phyloP scores from a whole-genome alignment of 2,113 vertebrate genomes.

The Ictidomys tridecemlineatus region DNA sequence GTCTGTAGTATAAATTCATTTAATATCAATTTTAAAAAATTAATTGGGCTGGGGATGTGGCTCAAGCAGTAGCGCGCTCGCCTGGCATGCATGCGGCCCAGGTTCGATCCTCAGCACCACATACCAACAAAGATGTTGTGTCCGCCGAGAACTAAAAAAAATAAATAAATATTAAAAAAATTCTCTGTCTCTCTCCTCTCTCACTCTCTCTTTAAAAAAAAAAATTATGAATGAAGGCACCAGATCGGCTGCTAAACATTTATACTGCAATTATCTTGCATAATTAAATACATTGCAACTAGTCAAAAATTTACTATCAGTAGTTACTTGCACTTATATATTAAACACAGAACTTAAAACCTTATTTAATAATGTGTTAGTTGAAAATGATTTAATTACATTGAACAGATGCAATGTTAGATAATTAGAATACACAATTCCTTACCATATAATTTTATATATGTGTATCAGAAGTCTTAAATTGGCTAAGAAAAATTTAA shows the following conservation, averaged over 20 bases:
- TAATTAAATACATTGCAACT: conserved; percentile 36
- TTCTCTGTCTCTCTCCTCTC: too few relatives aligned
- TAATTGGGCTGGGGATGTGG: too few relatives aligned
- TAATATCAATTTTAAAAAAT: conserved; percentile 63
- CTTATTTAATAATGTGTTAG: neutral
- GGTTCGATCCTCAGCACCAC: too few relatives aligned
- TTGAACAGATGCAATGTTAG: neutral
- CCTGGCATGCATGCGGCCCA: too few relatives aligned
- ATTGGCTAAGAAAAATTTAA: neutral
- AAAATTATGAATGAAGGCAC: conserved; percentile 65
- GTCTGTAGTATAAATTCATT: neutral
- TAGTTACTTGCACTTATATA: conserved; percentile 49
- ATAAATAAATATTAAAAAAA: too few relatives aligned
- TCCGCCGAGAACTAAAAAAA: too few relatives aligned
- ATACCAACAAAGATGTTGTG: too few relatives aligned
- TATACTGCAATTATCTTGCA: conserved; percentile 59
- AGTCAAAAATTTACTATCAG: conserved; percentile 46
- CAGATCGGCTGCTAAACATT: conserved; percentile 64
- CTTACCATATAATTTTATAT: neutral
- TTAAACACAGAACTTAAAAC: neutral
- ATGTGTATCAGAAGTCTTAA: neutral
- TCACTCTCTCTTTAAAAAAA: too few relatives aligned
- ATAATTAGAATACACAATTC: neutral
- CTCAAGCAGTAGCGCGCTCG: too few relatives aligned
- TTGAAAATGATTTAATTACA: neutral